Conservation (phyloP, 2,113 vertebrate species). For the Ailuropoda melanoleuca region DNA sequence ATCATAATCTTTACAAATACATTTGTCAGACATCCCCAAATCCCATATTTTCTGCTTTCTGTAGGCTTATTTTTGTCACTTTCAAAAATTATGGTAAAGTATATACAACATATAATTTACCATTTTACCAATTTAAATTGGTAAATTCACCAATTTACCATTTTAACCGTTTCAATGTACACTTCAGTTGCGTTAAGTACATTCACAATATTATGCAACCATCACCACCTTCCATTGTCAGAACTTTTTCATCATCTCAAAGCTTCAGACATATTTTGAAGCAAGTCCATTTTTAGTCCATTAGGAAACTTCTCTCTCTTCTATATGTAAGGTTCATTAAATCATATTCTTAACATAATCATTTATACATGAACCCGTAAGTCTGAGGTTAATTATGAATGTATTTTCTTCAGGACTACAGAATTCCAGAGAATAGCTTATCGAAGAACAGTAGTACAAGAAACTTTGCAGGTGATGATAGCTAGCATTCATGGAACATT, state of each 20-base stretch:
- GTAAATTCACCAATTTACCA: too few relatives aligned
- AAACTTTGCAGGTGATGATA: conserved; percentile 13
- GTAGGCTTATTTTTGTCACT: neutral
- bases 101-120: neutral
- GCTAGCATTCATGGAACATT: conserved; percentile 1
- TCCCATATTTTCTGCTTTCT: neutral
- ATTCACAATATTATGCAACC: neutral
- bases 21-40: conserved; percentile 27
- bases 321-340: neutral
- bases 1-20: conserved; percentile 34
- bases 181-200: neutral
- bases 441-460: neutral
- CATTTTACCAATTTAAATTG: too few relatives aligned
- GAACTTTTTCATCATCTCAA: neutral
- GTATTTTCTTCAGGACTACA: conserved; percentile 18
- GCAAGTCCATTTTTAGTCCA: neutral
- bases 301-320: neutral
- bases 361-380: neutral
- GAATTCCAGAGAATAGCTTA: neutral
- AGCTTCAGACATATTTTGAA: neutral
- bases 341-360: conserved; percentile 19
- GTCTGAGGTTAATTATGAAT: conserved; percentile 18
- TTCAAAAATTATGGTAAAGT: neutral
- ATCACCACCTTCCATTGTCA: neutral
- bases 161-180: neutral